Percentiles rank a stretch among this genome's conserved stretches.
These are phyloP conservation scores for Pseudorhiza aurosa DNA, from an alignment of 30 jellyfish, hydroid and myxozoan species.

Conservation along the genomic window DNA sequence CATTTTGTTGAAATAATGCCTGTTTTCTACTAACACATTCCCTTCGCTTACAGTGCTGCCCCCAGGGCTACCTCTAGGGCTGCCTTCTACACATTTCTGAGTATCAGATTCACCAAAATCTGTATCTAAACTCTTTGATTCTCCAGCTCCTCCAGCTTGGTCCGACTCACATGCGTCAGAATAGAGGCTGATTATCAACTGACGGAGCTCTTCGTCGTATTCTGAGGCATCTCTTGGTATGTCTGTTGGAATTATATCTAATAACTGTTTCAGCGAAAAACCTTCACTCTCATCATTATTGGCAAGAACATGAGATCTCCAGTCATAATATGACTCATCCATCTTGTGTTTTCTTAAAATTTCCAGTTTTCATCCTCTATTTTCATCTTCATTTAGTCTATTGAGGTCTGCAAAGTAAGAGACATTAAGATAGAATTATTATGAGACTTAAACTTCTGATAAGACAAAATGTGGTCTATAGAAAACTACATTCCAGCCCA, in stretches of 20 bases:
- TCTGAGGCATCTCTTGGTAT: constrained; percentile 66
- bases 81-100: no score
- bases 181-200: constrained; percentile 38
- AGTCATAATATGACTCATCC: constrained; percentile 35
- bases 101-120: no score
- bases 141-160: not conserved
- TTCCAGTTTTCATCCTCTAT: no score
- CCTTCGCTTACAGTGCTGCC: no score
- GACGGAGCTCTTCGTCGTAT: constrained; percentile 53
- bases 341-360: not conserved
- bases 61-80: no score
- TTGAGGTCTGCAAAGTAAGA: no score
- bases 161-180: constrained; percentile 19
- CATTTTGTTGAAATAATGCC: not conserved
- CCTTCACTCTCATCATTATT: not conserved
- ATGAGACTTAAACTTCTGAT: no score
- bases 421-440: no score
- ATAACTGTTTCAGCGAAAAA: constrained; percentile 22
- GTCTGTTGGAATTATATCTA: constrained; percentile 56
- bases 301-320: constrained; percentile 37
- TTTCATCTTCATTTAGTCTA: no score
- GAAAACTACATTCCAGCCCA: no score
- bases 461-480: no score
- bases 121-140: not conserved
- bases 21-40: no score